phyloP scores from a whole-genome alignment of 1,140 invertebrate species.

The Cyclargus thomasi region DNA sequence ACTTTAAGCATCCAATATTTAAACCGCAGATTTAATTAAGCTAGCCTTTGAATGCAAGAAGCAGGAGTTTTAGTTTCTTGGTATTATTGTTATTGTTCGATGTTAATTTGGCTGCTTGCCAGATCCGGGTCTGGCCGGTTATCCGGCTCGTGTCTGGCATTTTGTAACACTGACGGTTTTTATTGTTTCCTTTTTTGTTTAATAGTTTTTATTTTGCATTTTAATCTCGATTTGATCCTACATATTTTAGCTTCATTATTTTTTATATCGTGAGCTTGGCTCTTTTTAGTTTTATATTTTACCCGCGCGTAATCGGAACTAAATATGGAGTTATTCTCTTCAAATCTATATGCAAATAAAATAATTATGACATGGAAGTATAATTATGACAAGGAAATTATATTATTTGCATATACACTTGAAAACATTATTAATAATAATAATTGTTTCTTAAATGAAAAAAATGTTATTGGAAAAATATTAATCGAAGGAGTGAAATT shows the following conservation, averaged over 20 bases:
- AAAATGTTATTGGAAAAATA: too few relatives aligned
- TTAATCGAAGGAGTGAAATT: too few relatives aligned
- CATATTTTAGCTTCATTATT: not conserved
- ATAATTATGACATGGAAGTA: too few relatives aligned
- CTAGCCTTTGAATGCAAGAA: not conserved
- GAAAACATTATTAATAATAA: too few relatives aligned
- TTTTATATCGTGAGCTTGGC: too few relatives aligned
- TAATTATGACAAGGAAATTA: too few relatives aligned
- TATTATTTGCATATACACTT: too few relatives aligned
- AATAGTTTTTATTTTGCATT: constrained; percentile 2
- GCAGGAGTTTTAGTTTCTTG: constrained; percentile 2
- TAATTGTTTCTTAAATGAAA: too few relatives aligned
- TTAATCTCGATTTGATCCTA: not conserved
- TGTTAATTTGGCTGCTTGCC: constrained; percentile 7
- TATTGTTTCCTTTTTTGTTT: not conserved
- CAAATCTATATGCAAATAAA: too few relatives aligned
- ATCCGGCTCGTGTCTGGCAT: constrained; percentile 10
- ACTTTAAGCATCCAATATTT: constrained; percentile 1
- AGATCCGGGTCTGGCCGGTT: constrained; percentile 2
- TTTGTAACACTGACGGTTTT: not conserved
- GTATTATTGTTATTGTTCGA: constrained; percentile 15
- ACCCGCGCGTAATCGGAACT: too few relatives aligned
- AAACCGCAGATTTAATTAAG: constrained; percentile 3
- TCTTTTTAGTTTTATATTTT: too few relatives aligned
- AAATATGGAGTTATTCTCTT: too few relatives aligned